phyloP scores from a whole-genome alignment of 2,797 vertebrate species.

The Craterocephalus amniculus region DNA sequence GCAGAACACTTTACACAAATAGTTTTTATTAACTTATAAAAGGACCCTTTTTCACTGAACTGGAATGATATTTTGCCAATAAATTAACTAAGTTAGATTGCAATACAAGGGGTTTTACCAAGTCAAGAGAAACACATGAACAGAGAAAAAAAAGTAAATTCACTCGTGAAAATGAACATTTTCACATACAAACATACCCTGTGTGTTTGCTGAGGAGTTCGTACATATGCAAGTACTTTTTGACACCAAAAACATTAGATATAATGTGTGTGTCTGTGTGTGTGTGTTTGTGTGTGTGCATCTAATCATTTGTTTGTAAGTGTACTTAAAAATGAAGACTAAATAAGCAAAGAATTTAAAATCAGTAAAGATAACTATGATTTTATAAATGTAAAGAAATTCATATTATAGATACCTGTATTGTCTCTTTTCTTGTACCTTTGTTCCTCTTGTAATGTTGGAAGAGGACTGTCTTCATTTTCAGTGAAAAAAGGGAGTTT shows the following conservation, averaged over 20 bases:
- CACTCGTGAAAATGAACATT: conserved; percentile 26
- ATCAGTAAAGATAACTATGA: conserved; percentile 72
- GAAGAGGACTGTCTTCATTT: conserved; percentile 61
- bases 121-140: conserved; percentile 2
- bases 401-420: conserved; percentile 64
- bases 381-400: conserved; percentile 79
- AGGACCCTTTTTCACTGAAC: conserved; percentile 15
- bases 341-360: conserved; percentile 74
- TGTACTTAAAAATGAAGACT: conserved; percentile 83
- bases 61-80: conserved; percentile 18
- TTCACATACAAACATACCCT: too few relatives aligned
- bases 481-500: conserved; percentile 73
- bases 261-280: conserved; percentile 12
- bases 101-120: conserved; percentile 8
- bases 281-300: conserved; percentile 26
- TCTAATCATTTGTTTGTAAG: conserved; percentile 77
- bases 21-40: conserved; percentile 34
- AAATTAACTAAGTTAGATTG: conserved; percentile 19
- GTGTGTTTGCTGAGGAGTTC: conserved; percentile 45
- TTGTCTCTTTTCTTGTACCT: conserved; percentile 46
- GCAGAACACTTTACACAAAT: conserved; percentile 22
- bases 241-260: conserved; percentile 76
- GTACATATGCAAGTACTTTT: conserved; percentile 75
- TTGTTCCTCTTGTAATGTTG: conserved; percentile 52
- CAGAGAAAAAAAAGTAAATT: conserved; percentile 22